Base-by-base conservation (phyloP, 2,888 invertebrate genomes). In the Homarus gammarus region DNA sequence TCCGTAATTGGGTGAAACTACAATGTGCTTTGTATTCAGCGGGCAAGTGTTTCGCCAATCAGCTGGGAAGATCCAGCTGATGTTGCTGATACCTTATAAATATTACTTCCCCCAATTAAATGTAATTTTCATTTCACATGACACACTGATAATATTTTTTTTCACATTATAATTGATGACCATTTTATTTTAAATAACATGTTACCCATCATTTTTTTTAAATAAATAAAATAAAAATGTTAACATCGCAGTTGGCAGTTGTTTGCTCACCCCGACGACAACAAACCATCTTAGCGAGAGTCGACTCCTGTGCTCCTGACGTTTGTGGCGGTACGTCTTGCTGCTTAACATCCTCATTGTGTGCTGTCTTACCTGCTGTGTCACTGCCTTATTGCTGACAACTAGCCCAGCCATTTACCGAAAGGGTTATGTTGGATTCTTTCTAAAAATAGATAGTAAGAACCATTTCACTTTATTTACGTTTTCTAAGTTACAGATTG, bases 11-110 rank as follows among this genome's bases (percentile, higher is more conserved):
- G n/a, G n/a, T n/a, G n/a, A n/a, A n/a, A n/a, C n/a, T n/a, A n/a
- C n/a, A n/a, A n/a, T 44, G 22, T 56, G 49, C 70, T 83, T 84
- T 36, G 36, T 73, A 73, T 84, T 31, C 56, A 86, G 86, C 72
- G 79, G 79, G 36, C 27, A 27, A 78, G 36, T 40, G 49, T 22
- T 0, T 85, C 79, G 51, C 86, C 86, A 86, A 86, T 86, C 86
- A 86, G 86, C 86, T 86, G 86, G 70, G 70, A 79, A 78, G 44
- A 72, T 2, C 56, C 44, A 82, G 49, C 12, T 56, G 36, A 38
- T 51, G 56, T 56, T 73, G 84, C 51, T 68, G n/a, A 51, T 3
- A n/a, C 64, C 64, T 27, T 64, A 64, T 64, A 64, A 72, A 83
- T 72, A 83, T 49, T 51, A 49, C 33, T 27, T 10, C 5, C 51